Evolutionary conservation across 2,113 vertebrate species (phyloP).

Genomic region (Amphiprion percula): DNA sequence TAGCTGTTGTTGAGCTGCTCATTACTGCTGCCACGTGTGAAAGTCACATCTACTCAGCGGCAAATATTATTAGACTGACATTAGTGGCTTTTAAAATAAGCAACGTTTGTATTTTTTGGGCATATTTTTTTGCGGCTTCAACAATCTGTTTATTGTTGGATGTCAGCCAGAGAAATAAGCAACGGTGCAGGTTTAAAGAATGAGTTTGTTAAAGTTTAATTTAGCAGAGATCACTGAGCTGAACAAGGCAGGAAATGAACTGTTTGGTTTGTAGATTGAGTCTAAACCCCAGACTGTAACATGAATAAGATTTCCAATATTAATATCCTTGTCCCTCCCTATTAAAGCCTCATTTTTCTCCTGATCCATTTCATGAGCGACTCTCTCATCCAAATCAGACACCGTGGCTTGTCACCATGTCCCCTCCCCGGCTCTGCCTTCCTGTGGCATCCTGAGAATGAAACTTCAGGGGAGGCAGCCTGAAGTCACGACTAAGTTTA

Average conservation of each 20-base stretch:
- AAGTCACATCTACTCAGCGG: background rate
- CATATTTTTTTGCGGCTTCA: background rate
- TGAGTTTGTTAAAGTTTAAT: conserved; percentile 47
- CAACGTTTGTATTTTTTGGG: too few relatives aligned
- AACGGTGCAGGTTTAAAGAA: conserved; percentile 26
- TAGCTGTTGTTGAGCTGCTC: conserved; percentile 23
- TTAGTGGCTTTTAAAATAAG: too few relatives aligned
- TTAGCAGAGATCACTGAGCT: conserved; percentile 5
- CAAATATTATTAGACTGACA: too few relatives aligned
- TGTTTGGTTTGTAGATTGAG: conserved; percentile 6
- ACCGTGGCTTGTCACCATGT: background rate
- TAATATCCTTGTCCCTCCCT: background rate
- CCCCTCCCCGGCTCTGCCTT: conserved; percentile 63
- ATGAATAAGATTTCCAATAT: background rate
- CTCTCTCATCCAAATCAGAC: conserved; percentile 7
- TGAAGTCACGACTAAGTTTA: conserved; percentile 78
- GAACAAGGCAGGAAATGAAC: conserved; percentile 45
- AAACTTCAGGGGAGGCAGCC: conserved; percentile 57
- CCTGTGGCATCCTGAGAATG: conserved; percentile 75
- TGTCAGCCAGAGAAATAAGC: background rate
- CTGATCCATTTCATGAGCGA: background rate
- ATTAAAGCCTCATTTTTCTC: conserved; percentile 5
- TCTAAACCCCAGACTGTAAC: conserved; percentile 12
- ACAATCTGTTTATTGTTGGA: conserved; percentile 1
- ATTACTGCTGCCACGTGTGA: background rate